Evolutionary conservation across 2,113 vertebrate genomes (phyloP).

Genomic region (Halcyon malimbica): DNA sequence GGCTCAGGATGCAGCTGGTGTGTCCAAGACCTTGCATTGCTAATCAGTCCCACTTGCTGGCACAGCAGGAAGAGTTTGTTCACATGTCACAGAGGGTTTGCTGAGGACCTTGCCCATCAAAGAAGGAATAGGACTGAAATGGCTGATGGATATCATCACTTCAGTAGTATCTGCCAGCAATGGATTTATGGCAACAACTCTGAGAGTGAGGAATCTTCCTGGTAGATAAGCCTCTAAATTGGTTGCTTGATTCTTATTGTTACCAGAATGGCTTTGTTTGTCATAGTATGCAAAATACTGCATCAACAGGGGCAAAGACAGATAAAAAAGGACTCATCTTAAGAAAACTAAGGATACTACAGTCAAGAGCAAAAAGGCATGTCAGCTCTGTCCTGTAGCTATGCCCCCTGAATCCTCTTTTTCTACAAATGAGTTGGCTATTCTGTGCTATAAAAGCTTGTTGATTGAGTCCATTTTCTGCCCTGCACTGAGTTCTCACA

Average conservation of each 20-base stretch:
- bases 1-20: not conserved
- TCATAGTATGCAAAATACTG: not conserved
- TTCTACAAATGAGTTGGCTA: not conserved
- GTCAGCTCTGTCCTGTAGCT: not conserved
- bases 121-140: not conserved
- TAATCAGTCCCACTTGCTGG: not conserved
- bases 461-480: not conserved
- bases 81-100: not conserved
- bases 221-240: not conserved
- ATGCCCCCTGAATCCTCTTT: not conserved
- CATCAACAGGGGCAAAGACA: not conserved
- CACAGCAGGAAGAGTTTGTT: not conserved
- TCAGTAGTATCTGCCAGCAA: not conserved
- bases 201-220: not conserved
- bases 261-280: slow-evolving; percentile 1
- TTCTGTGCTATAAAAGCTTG: not conserved
- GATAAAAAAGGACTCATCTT: not conserved
- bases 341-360: not conserved
- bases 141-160: not conserved
- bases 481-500: not conserved
- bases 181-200: not conserved
- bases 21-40: not conserved
- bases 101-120: not conserved
- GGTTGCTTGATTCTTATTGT: not conserved
- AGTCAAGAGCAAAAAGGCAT: not conserved